These are phyloP conservation scores for Aphidius gifuensis DNA, from an alignment of 1,140 invertebrate genomes.

Conservation along the genomic window DNA sequence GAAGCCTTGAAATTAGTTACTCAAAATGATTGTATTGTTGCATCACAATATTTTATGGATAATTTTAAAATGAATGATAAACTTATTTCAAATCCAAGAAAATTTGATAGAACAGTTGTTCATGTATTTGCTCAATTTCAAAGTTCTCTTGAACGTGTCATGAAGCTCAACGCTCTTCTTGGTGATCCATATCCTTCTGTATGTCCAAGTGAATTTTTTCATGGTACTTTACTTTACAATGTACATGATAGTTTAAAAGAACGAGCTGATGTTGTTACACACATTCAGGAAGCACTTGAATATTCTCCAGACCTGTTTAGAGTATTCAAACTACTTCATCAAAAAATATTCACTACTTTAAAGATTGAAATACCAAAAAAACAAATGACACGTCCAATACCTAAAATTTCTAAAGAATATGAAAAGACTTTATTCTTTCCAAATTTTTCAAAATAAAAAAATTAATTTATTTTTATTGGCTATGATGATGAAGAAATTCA, in stretches of 20 bases:
- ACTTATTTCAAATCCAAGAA: conserved; percentile 59
- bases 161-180: conserved; percentile 65
- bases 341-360: conserved; percentile 28
- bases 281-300: conserved; percentile 55
- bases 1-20: conserved; percentile 36
- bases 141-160: conserved; percentile 61
- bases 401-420: too few species aligned
- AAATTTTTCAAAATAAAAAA: too few species aligned
- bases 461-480: too few species aligned
- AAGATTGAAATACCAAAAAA: conserved; percentile 1
- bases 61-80: conserved; percentile 64
- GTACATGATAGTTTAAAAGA: conserved; percentile 59
- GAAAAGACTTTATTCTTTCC: too few species aligned
- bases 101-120: conserved; percentile 60
- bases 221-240: conserved; percentile 75
- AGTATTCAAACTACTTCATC: conserved; percentile 41
- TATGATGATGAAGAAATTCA: too few species aligned
- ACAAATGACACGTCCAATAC: not conserved
- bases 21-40: conserved; percentile 60
- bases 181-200: conserved; percentile 56
- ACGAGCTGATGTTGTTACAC: conserved; percentile 54
- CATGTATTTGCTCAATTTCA: conserved; percentile 74
- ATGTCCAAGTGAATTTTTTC: conserved; percentile 60
- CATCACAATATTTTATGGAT: conserved; percentile 59
- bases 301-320: conserved; percentile 54